Conservation (phyloP, 2,113 vertebrate genomes). For the western clawed frog (Xenopus tropicalis) region UCB_Xtro_10.0 CM004446.2:26929001-26929500, state of each 20-base stretch:
- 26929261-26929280: not conserved
- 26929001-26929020: not conserved
- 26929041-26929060: not conserved
- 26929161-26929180: not conserved
- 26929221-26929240: not conserved
- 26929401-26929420: not conserved
- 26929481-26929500: not conserved
- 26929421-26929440: not conserved
- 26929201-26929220: not conserved
- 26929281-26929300: not conserved
- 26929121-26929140: not conserved
- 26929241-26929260: not conserved
- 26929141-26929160: not conserved
- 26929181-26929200: not conserved
- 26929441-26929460: too few species aligned
- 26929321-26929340: not conserved
- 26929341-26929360: not conserved
- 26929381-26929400: not conserved
- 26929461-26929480: not conserved
- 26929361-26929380: not conserved
- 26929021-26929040: too few species aligned
- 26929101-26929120: not conserved
- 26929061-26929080: not conserved
- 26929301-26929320: not conserved
- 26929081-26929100: not conserved